Percentiles rank a stretch among this genome's conserved stretches.
These are phyloP conservation scores for Halcyon badia DNA, from an alignment of 2,797 vertebrate species.

Conservation along the genomic window DNA sequence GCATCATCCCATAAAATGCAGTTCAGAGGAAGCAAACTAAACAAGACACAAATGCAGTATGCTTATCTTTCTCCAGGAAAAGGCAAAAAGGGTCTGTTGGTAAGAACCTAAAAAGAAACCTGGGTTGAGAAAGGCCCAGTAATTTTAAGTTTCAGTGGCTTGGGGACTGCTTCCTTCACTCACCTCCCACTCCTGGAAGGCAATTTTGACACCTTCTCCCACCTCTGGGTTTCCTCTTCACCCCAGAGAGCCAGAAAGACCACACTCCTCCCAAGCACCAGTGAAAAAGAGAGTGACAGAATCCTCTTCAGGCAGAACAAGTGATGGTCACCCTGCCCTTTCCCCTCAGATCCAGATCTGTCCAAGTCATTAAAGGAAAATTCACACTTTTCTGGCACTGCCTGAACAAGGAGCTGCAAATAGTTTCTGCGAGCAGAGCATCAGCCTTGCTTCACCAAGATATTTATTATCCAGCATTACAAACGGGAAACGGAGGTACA, in stretches of 20 bases:
- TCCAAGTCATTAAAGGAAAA: neutral
- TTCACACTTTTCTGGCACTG: neutral
- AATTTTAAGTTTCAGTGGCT: neutral
- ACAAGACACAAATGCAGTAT: neutral
- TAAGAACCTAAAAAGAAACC: neutral
- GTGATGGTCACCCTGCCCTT: neutral
- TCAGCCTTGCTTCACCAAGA: neutral
- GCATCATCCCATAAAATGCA: neutral
- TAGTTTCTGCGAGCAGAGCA: neutral
- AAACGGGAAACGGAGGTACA: constrained; percentile 27
- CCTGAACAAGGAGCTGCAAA: neutral
- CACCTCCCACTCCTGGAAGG: neutral
- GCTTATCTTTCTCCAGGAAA: neutral
- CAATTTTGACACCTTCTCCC: neutral
- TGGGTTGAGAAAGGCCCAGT: fast-evolving
- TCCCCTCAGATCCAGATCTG: neutral
- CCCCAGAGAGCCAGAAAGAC: neutral
- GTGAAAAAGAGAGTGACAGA: neutral
- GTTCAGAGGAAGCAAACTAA: neutral
- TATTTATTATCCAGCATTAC: constrained; percentile 7
- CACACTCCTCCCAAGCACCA: neutral
- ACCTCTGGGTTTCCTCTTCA: neutral
- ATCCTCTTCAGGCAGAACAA: fast-evolving
- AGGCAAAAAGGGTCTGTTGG: neutral
- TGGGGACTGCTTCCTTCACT: neutral